Conservation (phyloP, 2,113 vertebrate species). For the Eublepharis macularius region DNA sequence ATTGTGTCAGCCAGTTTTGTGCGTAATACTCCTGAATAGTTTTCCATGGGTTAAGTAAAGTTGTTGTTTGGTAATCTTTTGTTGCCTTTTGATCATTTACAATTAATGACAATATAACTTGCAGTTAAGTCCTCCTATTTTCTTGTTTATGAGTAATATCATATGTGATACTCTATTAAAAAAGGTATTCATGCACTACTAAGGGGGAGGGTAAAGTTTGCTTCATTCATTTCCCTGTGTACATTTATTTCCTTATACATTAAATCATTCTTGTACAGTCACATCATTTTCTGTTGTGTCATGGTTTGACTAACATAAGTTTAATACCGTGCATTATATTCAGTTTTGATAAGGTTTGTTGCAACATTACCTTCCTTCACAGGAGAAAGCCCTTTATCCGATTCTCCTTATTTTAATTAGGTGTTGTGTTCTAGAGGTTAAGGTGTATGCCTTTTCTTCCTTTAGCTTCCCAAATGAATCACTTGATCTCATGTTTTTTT, state of each 20-base stretch:
- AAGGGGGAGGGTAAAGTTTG: slow-evolving; percentile 52
- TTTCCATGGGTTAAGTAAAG: not conserved
- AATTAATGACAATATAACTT: not conserved
- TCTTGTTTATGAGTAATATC: slow-evolving; percentile 1
- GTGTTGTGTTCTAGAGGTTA: slow-evolving; percentile 23
- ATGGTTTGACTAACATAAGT: slow-evolving; percentile 44
- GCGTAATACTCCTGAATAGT: not conserved
- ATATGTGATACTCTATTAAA: not conserved
- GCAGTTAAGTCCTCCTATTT: slow-evolving; percentile 2
- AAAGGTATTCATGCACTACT: slow-evolving; percentile 61
- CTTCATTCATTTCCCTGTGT: slow-evolving; percentile 54
- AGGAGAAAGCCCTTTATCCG: slow-evolving; percentile 39
- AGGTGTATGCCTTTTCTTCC: slow-evolving; percentile 34
- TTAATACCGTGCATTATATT: slow-evolving; percentile 21
- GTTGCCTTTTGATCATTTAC: slow-evolving; percentile 19
- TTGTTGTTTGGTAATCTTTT: not conserved
- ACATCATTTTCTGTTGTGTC: slow-evolving; percentile 25
- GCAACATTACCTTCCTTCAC: slow-evolving; percentile 27
- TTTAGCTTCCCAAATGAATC: slow-evolving; percentile 43
- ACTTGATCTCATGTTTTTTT: slow-evolving; percentile 37
- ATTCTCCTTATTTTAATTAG: slow-evolving; percentile 18
- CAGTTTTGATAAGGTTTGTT: slow-evolving; percentile 52
- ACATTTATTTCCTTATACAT: slow-evolving; percentile 36
- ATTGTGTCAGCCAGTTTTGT: not conserved
- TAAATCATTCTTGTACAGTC: slow-evolving; percentile 42